Conservation (phyloP, 2,113 vertebrate species). For the Notothenia rossii region DNA sequence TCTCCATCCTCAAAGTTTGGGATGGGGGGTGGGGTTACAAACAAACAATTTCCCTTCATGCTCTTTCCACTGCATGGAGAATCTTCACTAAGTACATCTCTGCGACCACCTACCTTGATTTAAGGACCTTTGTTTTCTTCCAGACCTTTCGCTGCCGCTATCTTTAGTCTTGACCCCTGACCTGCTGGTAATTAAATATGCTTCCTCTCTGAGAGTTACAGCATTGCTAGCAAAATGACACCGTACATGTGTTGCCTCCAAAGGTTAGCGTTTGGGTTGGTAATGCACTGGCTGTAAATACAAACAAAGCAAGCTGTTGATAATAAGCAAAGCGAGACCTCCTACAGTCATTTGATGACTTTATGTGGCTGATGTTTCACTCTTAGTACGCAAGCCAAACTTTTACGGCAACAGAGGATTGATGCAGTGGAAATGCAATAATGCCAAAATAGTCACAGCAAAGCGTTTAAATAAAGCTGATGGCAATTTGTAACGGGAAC, state of each 20-base stretch:
- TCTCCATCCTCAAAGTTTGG: too few relatives aligned
- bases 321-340: background rate
- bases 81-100: constrained; percentile 15
- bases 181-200: constrained; percentile 27
- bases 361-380: background rate
- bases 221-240: background rate
- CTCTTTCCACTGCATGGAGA: background rate
- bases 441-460: background rate
- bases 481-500: background rate
- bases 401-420: background rate
- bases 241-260: background rate
- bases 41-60: background rate
- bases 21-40: background rate
- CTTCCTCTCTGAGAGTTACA: background rate
- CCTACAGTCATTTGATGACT: background rate
- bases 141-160: background rate
- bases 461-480: background rate
- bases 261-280: background rate
- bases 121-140: constrained; percentile 6
- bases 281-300: background rate
- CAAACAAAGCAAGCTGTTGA: background rate
- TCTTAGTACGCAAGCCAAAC: background rate
- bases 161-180: constrained; percentile 4
- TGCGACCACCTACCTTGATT: constrained; percentile 15
- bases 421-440: background rate